A percentile compares a stretch with the other conserved stretches of the same genome.
phyloP scores from a whole-genome alignment of 2,888 invertebrate genomes.

The Melieria picta region DNA sequence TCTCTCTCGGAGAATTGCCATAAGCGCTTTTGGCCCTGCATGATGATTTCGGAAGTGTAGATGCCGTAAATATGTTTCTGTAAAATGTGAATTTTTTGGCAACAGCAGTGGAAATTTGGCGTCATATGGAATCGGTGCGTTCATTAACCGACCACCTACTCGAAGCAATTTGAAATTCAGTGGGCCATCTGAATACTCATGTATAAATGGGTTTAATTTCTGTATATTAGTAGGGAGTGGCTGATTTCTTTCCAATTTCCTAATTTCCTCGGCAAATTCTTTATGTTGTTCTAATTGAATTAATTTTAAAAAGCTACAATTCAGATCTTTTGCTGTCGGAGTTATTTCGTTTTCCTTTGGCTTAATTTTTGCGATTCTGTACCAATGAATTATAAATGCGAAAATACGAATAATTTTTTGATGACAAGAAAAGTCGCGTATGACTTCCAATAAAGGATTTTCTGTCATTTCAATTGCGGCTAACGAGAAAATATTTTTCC shows the following conservation, averaged over 20 bases:
- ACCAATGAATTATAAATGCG: not conserved
- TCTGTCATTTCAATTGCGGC: not conserved
- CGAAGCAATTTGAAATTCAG: too few species aligned
- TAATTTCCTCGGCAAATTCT: constrained; percentile 4
- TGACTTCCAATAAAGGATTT: not conserved
- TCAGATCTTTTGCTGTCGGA: not conserved
- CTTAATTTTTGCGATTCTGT: not conserved
- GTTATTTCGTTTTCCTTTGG: not conserved
- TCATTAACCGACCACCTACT: too few species aligned
- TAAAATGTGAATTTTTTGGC: constrained; percentile 6
- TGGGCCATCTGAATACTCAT: too few species aligned
- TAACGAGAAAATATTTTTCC: not conserved
- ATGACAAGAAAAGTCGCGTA: not conserved
- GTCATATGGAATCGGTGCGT: constrained; percentile 14
- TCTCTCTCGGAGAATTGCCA: constrained; percentile 17
- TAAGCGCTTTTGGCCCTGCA: constrained; percentile 23
- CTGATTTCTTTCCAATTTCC: not conserved
- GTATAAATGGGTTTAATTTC: too few species aligned
- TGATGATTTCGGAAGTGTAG: constrained; percentile 17
- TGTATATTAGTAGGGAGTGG: too few species aligned
- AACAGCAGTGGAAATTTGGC: constrained; percentile 19
- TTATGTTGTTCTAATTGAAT: not conserved
- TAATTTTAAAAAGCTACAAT: not conserved
- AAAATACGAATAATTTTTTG: not conserved
- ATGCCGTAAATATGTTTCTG: not conserved